These are phyloP conservation scores for Sepiola atlantica DNA, from an alignment of 2,888 invertebrate genomes.

Conservation along the genomic window DNA sequence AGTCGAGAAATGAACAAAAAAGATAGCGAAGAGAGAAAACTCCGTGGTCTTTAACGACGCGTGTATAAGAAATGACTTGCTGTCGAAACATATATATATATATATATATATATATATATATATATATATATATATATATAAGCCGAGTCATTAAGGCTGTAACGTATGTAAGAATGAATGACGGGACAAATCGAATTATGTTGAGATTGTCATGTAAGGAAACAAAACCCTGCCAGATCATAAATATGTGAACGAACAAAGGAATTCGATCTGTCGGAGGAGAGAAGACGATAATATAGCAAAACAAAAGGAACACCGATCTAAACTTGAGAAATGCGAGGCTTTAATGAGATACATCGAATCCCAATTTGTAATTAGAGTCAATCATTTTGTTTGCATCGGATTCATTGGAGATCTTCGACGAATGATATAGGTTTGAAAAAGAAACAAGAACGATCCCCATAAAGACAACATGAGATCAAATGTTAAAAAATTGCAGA, in stretches of 20 bases:
- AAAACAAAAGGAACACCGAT: conserved; percentile 32
- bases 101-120: no score
- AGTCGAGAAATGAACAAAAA: no score
- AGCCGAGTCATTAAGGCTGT: no score
- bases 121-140: no score
- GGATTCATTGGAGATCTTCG: not conserved
- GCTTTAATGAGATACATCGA: not conserved
- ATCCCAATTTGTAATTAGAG: conserved; percentile 17
- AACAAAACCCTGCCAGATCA: not conserved
- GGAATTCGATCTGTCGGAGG: not conserved
- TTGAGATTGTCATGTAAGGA: no score
- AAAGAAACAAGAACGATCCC: not conserved
- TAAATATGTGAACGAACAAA: not conserved
- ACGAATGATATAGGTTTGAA: not conserved
- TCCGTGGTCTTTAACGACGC: no score
- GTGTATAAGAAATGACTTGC: no score
- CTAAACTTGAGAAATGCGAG: not conserved
- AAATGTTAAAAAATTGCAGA: not conserved
- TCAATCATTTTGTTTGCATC: not conserved
- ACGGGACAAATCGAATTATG: no score
- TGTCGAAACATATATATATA: no score
- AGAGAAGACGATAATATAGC: not conserved
- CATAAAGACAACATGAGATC: not conserved
- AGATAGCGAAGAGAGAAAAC: no score
- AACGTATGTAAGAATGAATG: no score